Evolutionary conservation across 1,140 invertebrate genomes (phyloP), one percentile per base, ranked within the genome.

Genomic region (Heliothis virescens): DNA sequence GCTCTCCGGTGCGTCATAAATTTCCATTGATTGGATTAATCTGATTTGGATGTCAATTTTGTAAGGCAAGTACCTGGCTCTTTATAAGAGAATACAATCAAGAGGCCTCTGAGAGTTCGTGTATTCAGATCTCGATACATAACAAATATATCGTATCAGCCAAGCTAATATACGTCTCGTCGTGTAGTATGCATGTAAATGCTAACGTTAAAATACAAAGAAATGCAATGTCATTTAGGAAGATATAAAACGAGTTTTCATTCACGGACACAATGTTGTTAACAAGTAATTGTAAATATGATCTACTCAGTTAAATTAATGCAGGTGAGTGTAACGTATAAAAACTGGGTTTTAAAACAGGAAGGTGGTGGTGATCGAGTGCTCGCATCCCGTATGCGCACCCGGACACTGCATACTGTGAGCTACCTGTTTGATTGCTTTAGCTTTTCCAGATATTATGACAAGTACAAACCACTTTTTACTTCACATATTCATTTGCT

Each of bases 21-120:
- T 95, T 94, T 91, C 88, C 92, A 94, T 94, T 95, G 94, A 95
- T 95, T 94, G 94, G 94, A 94, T 93, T 95, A 95, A 95, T 95
- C 94, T 95, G 94, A 95, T 95, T 94, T 95, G 93, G 88, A 92
- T 93, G 94, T 95, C 93, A 94, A 93, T 91, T 93, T 93, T 92
- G 90, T 87, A 89, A 86, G 89, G 89, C 92, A 91, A 91, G 91
- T 90, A 90, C 89, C 34, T 91, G 87, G 88, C 87, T 91, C 86
- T 93, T 90, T 92, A 90, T 91, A 92, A 92, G 84, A 90, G 88
- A 94, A 94, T 91, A 92, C 91, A 89, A 89, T 92, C 89, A 91
- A 88, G 90, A 84, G 83, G 72, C 84, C 82, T 86, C 83, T 83
- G 82, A 87, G 80, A 69, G 59, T 41, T 41, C 34, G 34, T 41